A percentile compares a stretch with the other conserved stretches of the same genome.
phyloP scores from a whole-genome alignment of 2,888 invertebrate species.

The Sinopyrophorus schimmeli region DNA sequence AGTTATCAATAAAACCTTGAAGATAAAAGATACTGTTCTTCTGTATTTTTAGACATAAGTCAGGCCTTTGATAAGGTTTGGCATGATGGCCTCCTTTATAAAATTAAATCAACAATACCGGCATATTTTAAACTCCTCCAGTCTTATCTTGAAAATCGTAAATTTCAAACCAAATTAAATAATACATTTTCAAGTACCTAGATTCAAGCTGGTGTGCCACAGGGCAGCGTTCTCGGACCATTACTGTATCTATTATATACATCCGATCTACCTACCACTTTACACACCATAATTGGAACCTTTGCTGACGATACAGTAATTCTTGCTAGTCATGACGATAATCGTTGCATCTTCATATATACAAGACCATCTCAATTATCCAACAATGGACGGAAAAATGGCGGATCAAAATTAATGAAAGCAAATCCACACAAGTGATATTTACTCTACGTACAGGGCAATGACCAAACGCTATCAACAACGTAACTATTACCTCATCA shows the following conservation, averaged over 20 bases:
- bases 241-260: conserved; percentile 13
- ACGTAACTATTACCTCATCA: neutral
- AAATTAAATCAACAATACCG: neutral
- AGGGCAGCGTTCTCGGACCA: neutral
- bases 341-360: neutral
- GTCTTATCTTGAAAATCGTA: neutral
- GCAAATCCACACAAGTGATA: neutral
- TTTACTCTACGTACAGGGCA: neutral
- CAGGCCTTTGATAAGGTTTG: conserved; percentile 1
- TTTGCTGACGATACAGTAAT: too few species aligned
- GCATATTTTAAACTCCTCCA: neutral
- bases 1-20: conserved; percentile 2
- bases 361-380: neutral
- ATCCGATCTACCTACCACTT: conserved; percentile 27
- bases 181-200: neutral
- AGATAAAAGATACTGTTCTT: neutral
- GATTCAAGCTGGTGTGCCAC: neutral
- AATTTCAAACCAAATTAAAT: neutral
- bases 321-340: too few species aligned
- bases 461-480: neutral
- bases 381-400: neutral
- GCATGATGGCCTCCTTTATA: neutral
- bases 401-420: neutral
- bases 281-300: neutral
- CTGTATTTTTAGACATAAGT: conserved; percentile 1